Conservation (phyloP, 2,888 invertebrate genomes). For the Charanyca ferruginea region DNA sequence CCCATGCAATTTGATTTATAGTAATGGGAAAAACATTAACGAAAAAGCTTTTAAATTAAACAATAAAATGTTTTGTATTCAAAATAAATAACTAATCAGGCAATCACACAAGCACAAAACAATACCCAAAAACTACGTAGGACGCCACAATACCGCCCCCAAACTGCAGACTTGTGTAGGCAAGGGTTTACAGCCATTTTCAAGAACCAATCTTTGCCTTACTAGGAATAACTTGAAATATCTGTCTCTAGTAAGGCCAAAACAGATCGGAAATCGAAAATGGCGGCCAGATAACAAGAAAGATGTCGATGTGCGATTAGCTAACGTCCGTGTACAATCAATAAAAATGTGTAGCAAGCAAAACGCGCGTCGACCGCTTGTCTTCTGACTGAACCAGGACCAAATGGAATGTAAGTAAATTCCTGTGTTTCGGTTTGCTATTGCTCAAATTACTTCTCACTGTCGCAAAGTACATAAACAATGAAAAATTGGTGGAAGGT, state of each 20-base stretch:
- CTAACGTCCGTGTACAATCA: not conserved
- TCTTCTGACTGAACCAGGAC: slow-evolving; percentile 23
- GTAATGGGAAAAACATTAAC: slow-evolving; percentile 20
- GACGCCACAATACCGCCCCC: slow-evolving; percentile 42
- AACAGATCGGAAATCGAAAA: slow-evolving; percentile 19
- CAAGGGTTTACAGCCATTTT: slow-evolving; percentile 18
- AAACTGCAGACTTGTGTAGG: slow-evolving; percentile 15
- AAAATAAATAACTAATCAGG: slow-evolving; percentile 2
- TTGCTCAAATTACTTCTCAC: slow-evolving; percentile 17
- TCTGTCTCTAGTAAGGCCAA: not conserved
- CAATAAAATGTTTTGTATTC: slow-evolving; percentile 1
- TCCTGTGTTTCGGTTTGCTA: slow-evolving; percentile 17
- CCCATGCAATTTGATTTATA: slow-evolving; percentile 39
- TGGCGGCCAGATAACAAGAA: slow-evolving; percentile 4
- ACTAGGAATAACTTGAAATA: slow-evolving; percentile 8
- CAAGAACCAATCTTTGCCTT: slow-evolving; percentile 5
- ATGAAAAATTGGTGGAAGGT: not conserved
- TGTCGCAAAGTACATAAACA: slow-evolving; percentile 8
- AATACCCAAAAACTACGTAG: slow-evolving; percentile 3
- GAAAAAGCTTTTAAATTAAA: slow-evolving; percentile 5
- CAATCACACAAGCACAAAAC: slow-evolving; percentile 14
- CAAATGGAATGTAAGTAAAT: slow-evolving; percentile 12
- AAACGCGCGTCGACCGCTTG: not conserved
- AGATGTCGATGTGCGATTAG: not conserved
- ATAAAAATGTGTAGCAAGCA: not conserved